phyloP scores from a whole-genome alignment of 1,140 invertebrate genomes.

The Diachasma alloeum region DNA sequence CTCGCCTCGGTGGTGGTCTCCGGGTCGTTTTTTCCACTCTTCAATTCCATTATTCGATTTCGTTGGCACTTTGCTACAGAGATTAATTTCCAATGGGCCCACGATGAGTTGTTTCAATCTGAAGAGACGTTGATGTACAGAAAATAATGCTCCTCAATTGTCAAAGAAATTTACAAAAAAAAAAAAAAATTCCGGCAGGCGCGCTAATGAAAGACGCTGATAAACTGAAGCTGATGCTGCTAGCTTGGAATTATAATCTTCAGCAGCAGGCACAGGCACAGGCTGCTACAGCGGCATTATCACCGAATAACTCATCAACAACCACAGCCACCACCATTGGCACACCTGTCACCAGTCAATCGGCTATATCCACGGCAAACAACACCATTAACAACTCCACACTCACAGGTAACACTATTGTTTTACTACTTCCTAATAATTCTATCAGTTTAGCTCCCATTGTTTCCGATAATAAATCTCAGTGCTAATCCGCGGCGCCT shows the following conservation, averaged over 20 bases:
- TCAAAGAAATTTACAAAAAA: neutral
- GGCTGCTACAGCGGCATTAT: constrained; percentile 58
- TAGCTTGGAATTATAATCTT: constrained; percentile 79
- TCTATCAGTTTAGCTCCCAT: neutral
- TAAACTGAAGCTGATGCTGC: constrained; percentile 85
- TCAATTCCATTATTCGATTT: neutral
- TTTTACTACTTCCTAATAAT: constrained; percentile 20
- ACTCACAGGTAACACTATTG: constrained; percentile 62
- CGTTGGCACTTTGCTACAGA: neutral
- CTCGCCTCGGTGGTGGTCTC: neutral
- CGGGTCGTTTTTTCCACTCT: neutral
- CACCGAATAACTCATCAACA: constrained; percentile 62
- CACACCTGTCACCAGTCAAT: constrained; percentile 63
- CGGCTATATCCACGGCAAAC: constrained; percentile 62
- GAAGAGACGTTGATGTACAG: no score
- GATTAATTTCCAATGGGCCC: no score
- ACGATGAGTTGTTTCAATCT: no score
- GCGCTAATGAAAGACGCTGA: constrained; percentile 81
- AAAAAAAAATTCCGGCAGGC: constrained; percentile 55
- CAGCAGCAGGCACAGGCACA: constrained; percentile 72
- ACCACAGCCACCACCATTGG: constrained; percentile 62
- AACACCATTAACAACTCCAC: constrained; percentile 64
- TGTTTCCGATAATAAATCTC: neutral
- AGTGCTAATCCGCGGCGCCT: no score
- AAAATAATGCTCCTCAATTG: neutral